Base-by-base conservation (phyloP, 2,797 vertebrate genomes). In the Synaphobranchus kaupii region DNA sequence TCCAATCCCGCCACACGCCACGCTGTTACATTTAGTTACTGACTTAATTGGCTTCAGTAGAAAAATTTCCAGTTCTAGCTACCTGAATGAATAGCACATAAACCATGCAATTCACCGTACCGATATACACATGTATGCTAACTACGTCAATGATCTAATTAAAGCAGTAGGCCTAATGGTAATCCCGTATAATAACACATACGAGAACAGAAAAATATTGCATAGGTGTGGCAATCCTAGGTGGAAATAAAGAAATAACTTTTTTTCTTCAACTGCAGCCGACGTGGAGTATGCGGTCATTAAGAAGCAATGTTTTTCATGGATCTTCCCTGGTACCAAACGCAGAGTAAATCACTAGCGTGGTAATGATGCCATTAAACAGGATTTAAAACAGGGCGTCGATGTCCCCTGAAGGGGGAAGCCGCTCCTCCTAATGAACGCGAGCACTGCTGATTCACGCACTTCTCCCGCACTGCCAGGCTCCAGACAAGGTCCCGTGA, bases 351-450 rank as follows among this genome's bases (percentile, higher is more conserved):
- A 80, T 48, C 71, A 39, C 71, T 2, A 7, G 34, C 13, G 31
- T 44, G 71, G 71, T 48, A 80, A n/a, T 80, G 76, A 48, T 25
- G 20, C 7, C 76, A n/a, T 48, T 80, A 80, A 80, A 80, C 7
- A 25, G 17, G 44, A 47, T 80, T 80, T 22, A 80, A 80, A 63
- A 60, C 4, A 50, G 39, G 63, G 17, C 44, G 39, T 48, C 52
- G 60, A 87, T 15, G 12, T 15, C 6, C 58, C 81, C n/a, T 54
- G 39, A 47, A 80, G 44, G 76, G 7, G 28, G 60, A 56, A 66
- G 60, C 12, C 56, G 28, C 56, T 2, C 31, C 28, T 83, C 44
- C 60, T 87, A 73, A 87, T 87, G 82, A 87, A 3, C 34, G 50
- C 34, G 22, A 44, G 50, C 80, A 44, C 44, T 83, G 47, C 83